Percentiles rank a stretch among this genome's conserved stretches.
These are phyloP conservation scores for Hydrolagus affinis DNA, from an alignment of 2,113 vertebrate genomes.

Conservation along the genomic window DNA sequence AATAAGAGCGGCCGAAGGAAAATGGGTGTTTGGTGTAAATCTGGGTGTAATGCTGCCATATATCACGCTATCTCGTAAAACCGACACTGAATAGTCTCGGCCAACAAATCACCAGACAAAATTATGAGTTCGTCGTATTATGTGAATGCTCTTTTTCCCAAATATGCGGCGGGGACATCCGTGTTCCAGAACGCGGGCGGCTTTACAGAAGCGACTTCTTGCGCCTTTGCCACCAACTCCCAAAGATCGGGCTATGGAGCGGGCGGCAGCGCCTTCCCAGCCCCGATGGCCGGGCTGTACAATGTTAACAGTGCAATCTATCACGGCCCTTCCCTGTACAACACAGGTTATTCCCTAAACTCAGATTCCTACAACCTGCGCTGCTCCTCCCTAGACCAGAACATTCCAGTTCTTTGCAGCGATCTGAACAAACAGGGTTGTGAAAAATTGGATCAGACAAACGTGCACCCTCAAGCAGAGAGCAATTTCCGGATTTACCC, in stretches of 20 bases:
- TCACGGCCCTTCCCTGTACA: constrained; percentile 60
- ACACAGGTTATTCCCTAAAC: constrained; percentile 65
- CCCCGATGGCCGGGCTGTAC: constrained; percentile 73
- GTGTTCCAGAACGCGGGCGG: constrained; percentile 67
- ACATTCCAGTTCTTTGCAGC: constrained; percentile 71
- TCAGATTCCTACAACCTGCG: constrained; percentile 70
- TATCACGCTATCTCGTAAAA: constrained; percentile 97
- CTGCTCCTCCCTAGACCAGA: constrained; percentile 77
- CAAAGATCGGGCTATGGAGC: constrained; percentile 70
- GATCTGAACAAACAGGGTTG: constrained; percentile 72
- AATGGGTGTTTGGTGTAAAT: constrained; percentile 95
- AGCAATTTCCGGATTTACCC: constrained; percentile 80
- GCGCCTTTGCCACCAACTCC: constrained; percentile 70
- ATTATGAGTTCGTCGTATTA: constrained; percentile 95
- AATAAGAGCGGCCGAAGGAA: constrained; percentile 74
- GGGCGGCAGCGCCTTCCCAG: constrained; percentile 64
- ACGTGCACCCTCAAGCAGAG: constrained; percentile 68
- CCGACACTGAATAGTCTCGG: constrained; percentile 87
- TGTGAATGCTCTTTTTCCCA: constrained; percentile 89
- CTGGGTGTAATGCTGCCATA: constrained; percentile 94
- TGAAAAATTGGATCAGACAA: constrained; percentile 68
- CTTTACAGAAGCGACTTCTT: constrained; percentile 63
- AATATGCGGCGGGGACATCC: constrained; percentile 76
- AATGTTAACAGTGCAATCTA: constrained; percentile 72
- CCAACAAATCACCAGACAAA: constrained; percentile 92